A percentile compares a stretch with the other conserved stretches of the same genome.
Conservation (phyloP, 37 sponge, comb jelly and placozoan genomes). For the Spongilla lacustris region DNA sequence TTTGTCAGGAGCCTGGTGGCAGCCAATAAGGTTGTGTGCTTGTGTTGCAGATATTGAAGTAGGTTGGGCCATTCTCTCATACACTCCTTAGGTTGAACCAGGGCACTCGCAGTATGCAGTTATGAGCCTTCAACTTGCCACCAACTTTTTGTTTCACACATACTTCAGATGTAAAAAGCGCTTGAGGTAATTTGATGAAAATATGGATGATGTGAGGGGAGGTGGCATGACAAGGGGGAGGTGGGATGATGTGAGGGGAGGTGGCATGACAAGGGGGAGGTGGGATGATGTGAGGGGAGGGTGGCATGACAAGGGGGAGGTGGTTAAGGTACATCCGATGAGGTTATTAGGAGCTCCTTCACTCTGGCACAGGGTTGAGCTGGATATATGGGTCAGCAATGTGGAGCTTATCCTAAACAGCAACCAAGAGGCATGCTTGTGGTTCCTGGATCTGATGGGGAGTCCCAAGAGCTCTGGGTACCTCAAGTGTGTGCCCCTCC, state of each 20-base stretch:
- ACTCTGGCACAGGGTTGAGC: constrained; percentile 28
- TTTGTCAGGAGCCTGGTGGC: constrained; percentile 66
- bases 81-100: background rate
- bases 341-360: too few relatives aligned
- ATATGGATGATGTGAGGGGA: background rate
- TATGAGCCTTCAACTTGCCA: constrained; percentile 66
- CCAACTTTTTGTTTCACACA: constrained; percentile 82
- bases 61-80: background rate
- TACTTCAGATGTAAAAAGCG: constrained; percentile 80
- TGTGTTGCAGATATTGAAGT: background rate
- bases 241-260: background rate
- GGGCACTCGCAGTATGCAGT: constrained; percentile 24
- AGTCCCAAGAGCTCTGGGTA: constrained; percentile 23
- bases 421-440: constrained; percentile 56
- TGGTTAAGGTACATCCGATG: too few relatives aligned
- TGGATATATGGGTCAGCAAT: constrained; percentile 44
- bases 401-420: constrained; percentile 35
- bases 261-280: background rate
- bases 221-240: background rate
- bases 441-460: constrained; percentile 66
- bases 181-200: constrained; percentile 65
- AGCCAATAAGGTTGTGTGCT: constrained; percentile 65
- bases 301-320: too few relatives aligned
- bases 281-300: too few relatives aligned
- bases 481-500: constrained; percentile 60